phyloP scores from a whole-genome alignment of 2,797 vertebrate species.

The Menidia menidia region DNA sequence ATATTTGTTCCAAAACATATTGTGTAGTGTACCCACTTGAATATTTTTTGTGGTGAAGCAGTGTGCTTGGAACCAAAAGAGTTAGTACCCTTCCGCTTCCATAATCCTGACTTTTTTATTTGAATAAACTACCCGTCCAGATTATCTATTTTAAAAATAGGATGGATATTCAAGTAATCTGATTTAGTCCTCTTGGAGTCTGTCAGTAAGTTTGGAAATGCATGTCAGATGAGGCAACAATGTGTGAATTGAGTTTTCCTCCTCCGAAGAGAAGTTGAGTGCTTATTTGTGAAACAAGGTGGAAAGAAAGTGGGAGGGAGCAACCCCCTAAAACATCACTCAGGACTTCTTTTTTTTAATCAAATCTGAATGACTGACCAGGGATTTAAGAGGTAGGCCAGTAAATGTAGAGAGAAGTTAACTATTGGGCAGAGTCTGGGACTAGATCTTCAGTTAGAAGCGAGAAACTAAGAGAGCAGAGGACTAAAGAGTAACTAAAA shows the following conservation, averaged over 20 bases:
- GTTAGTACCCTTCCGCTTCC: no score
- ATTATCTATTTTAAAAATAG: no score
- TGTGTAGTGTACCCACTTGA: no score
- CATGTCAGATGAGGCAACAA: conserved; percentile 42
- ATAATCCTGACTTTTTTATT: neutral
- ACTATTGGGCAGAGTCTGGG: conserved; percentile 58
- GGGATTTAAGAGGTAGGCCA: conserved; percentile 2
- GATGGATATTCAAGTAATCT: neutral
- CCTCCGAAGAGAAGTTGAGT: conserved; percentile 48
- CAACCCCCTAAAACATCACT: conserved; percentile 70
- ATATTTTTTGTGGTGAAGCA: no score
- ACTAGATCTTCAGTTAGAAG: conserved; percentile 27
- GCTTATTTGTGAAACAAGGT: conserved; percentile 75
- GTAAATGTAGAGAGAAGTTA: conserved; percentile 9
- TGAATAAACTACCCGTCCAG: no score
- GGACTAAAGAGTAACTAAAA: conserved; percentile 32
- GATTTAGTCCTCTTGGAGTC: conserved; percentile 22
- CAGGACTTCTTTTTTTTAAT: conserved; percentile 43
- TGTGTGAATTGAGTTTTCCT: conserved; percentile 53
- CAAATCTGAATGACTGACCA: conserved; percentile 11
- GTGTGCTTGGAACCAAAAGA: no score
- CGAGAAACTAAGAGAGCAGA: conserved; percentile 13
- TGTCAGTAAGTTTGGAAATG: conserved; percentile 17
- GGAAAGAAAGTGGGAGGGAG: conserved; percentile 54
- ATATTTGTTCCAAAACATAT: no score